phyloP scores from a whole-genome alignment of 2,888 invertebrate species.

The Tryphoninae sp. region DNA sequence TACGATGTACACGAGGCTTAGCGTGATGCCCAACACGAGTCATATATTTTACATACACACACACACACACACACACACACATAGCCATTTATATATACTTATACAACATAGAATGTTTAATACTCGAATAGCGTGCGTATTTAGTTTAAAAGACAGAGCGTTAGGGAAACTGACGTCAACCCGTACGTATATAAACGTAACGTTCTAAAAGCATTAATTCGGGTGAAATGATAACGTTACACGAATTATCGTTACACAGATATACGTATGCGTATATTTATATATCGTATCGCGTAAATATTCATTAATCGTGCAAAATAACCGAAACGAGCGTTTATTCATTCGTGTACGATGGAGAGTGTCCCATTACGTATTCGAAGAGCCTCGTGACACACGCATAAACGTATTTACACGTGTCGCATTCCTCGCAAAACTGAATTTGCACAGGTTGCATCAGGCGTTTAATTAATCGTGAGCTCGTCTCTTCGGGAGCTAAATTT shows the following conservation, averaged over 20 bases:
- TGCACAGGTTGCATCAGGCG: conserved; percentile 45
- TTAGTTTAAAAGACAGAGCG: conserved; percentile 17
- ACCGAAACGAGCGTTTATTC: background rate
- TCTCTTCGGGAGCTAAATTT: conserved; percentile 32
- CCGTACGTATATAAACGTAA: background rate
- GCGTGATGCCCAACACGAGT: conserved; percentile 31
- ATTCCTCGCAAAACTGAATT: conserved; percentile 38
- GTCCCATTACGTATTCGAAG: too few relatives aligned
- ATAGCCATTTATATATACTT: background rate
- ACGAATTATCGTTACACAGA: background rate
- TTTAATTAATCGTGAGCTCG: conserved; percentile 50
- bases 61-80: background rate
- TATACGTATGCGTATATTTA: background rate
- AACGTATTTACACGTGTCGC: conserved; percentile 7
- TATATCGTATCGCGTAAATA: background rate
- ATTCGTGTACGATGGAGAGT: background rate
- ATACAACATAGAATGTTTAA: conserved; percentile 20
- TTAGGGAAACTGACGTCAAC: background rate
- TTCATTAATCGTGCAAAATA: background rate
- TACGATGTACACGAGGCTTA: conserved; percentile 38
- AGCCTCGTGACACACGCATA: background rate
- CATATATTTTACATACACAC: background rate
- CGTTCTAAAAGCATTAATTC: background rate
- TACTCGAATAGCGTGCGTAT: conserved; percentile 10
- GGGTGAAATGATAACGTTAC: background rate